A percentile compares a stretch with the other conserved stretches of the same genome.
phyloP scores from a whole-genome alignment of 2,888 invertebrate species.

The Zhuqinia jingwanae region DNA sequence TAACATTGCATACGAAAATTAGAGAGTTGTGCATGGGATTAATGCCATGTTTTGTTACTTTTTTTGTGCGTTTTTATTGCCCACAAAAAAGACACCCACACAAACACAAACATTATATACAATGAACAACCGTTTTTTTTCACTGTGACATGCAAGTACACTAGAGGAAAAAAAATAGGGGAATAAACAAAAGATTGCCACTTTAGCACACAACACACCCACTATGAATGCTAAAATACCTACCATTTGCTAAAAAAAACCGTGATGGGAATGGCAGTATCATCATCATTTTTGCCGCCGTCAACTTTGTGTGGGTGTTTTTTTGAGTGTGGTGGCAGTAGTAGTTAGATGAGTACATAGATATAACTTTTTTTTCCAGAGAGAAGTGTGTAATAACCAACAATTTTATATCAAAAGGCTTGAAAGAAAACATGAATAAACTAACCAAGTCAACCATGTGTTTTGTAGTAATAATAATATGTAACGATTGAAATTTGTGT shows the following conservation, averaged over 20 bases:
- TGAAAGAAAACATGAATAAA: constrained; percentile 3
- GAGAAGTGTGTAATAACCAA: not conserved
- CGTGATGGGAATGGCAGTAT: constrained; percentile 24
- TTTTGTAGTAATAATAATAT: not conserved
- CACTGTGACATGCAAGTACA: not conserved
- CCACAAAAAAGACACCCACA: constrained; percentile 39
- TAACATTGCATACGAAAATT: not conserved
- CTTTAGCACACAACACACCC: constrained; percentile 25
- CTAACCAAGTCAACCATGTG: not conserved
- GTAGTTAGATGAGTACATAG: not conserved
- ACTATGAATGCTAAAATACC: constrained; percentile 23
- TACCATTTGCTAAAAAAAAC: constrained; percentile 23
- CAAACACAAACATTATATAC: not conserved
- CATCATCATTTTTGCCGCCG: constrained; percentile 8
- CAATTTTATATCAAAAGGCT: not conserved
- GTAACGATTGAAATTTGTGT: not conserved
- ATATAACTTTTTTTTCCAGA: too few species aligned
- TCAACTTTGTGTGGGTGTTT: constrained; percentile 6
- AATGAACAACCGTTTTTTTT: constrained; percentile 16
- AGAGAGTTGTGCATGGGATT: not conserved
- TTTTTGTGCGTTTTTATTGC: constrained; percentile 46
- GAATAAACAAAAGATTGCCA: constrained; percentile 13
- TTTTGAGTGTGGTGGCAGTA: too few species aligned
- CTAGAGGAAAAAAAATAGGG: not conserved
- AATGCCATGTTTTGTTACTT: constrained; percentile 31